A percentile compares a stretch with the other conserved stretches of the same genome.
Conservation (phyloP, 2,888 invertebrate species). For the Sesamia inferens region DNA sequence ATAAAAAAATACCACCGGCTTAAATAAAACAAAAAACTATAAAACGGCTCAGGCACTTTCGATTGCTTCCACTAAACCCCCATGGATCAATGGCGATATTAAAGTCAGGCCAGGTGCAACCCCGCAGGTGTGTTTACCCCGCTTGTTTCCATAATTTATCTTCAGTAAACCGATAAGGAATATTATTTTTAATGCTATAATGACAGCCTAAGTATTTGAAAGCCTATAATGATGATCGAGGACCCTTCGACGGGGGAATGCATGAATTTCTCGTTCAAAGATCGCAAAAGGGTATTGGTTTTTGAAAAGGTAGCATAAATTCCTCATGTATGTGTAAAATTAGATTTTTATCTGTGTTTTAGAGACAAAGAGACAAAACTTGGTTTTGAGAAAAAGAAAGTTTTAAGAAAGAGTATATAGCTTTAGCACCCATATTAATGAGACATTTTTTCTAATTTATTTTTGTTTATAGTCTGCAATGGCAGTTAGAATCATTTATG, state of each 20-base stretch:
- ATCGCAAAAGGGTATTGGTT: not conserved
- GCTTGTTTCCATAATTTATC: slow-evolving; percentile 36
- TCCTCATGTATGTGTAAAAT: not conserved
- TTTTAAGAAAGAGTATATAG: not conserved
- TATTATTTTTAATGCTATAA: slow-evolving; percentile 53
- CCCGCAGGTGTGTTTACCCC: slow-evolving; percentile 59
- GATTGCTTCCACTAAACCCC: slow-evolving; percentile 29
- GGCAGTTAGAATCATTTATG: not conserved
- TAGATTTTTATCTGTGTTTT: not conserved
- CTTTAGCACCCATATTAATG: not conserved
- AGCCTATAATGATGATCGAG: slow-evolving; percentile 46
- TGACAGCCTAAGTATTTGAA: slow-evolving; percentile 41
- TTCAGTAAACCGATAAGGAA: slow-evolving; percentile 23
- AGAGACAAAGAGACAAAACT: not conserved
- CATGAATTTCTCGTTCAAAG: slow-evolving; percentile 8
- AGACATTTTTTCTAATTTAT: not conserved
- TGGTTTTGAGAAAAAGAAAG: not conserved
- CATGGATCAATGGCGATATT: slow-evolving; percentile 39
- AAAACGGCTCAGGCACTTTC: slow-evolving; percentile 26
- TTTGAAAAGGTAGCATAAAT: not conserved
- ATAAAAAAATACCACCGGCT: not conserved
- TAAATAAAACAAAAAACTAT: slow-evolving; percentile 14
- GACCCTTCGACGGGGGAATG: slow-evolving; percentile 29
- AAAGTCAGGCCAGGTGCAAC: slow-evolving; percentile 65
- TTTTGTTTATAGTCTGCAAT: no score